Conservation (phyloP, 2,113 vertebrate genomes). For the Gorsachius goisagi region DNA sequence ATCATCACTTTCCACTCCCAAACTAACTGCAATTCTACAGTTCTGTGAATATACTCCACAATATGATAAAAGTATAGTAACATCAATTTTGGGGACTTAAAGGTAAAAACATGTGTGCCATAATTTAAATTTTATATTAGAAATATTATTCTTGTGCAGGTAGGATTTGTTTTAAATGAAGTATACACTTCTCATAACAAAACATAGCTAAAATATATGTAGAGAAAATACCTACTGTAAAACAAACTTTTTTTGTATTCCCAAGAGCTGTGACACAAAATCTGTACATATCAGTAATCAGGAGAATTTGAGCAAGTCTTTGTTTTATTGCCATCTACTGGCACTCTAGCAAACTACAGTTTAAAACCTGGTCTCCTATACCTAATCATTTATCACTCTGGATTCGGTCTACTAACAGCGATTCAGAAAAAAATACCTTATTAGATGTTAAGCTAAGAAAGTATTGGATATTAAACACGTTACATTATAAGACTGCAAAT, state of each 20-base stretch:
- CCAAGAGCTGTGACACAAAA: not conserved
- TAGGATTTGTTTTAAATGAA: not conserved
- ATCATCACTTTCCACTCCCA: not conserved
- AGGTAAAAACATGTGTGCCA: not conserved
- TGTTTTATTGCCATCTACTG: constrained; percentile 62
- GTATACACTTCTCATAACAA: not conserved
- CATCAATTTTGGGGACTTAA: not conserved
- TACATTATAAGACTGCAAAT: not conserved
- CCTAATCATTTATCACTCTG: not conserved
- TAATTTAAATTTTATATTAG: not conserved
- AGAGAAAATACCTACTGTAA: not conserved
- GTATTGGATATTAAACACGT: not conserved
- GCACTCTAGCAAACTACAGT: constrained; percentile 2
- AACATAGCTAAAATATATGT: not conserved
- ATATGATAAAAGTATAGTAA: not conserved
- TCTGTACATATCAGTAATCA: accelerated
- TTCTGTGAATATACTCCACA: not conserved
- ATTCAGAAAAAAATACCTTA: not conserved
- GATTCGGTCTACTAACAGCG: not conserved
- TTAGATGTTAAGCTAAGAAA: not conserved
- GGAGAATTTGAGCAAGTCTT: not conserved
- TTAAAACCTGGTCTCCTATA: not conserved
- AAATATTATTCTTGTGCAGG: not conserved
- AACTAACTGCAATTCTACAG: not conserved
- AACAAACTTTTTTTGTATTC: not conserved